These are phyloP conservation scores for Sebastes minor DNA, from an alignment of 2,797 vertebrate species.

Conservation along the genomic window DNA sequence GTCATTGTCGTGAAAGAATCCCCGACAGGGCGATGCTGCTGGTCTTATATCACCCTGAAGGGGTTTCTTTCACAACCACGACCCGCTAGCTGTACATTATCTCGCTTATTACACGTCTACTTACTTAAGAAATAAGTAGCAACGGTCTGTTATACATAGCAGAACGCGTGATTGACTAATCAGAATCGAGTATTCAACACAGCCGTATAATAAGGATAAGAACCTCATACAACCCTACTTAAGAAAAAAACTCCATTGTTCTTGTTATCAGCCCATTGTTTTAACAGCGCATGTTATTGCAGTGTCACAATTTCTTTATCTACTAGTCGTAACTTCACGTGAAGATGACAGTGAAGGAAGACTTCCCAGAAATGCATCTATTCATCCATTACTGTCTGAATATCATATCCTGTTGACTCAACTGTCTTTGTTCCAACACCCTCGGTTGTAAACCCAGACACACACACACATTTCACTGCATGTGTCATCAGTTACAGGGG, in stretches of 20 bases:
- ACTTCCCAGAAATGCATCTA: conserved; percentile 85
- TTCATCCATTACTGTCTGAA: conserved; percentile 88
- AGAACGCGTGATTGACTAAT: no score
- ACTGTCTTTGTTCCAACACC: conserved; percentile 89
- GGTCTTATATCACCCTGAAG: no score
- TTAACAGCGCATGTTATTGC: background rate
- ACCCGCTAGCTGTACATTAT: no score
- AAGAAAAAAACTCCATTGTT: background rate
- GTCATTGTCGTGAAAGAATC: no score
- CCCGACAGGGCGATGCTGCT: no score
- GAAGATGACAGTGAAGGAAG: conserved; percentile 73
- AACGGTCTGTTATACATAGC: no score
- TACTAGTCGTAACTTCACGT: background rate
- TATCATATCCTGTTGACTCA: conserved; percentile 98
- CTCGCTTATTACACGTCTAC: no score
- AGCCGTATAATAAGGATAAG: background rate
- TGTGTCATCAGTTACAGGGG: conserved; percentile 74
- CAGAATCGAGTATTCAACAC: no score
- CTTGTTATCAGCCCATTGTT: background rate
- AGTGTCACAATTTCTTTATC: background rate
- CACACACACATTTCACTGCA: conserved; percentile 62
- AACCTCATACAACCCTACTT: background rate
- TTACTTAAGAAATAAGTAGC: no score
- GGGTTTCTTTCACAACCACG: no score
- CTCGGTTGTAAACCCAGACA: conserved; percentile 72